Percentiles rank a stretch among this genome's conserved stretches.
Conservation (phyloP, 2,888 invertebrate genomes). For the Hanleya hanleyi region DNA sequence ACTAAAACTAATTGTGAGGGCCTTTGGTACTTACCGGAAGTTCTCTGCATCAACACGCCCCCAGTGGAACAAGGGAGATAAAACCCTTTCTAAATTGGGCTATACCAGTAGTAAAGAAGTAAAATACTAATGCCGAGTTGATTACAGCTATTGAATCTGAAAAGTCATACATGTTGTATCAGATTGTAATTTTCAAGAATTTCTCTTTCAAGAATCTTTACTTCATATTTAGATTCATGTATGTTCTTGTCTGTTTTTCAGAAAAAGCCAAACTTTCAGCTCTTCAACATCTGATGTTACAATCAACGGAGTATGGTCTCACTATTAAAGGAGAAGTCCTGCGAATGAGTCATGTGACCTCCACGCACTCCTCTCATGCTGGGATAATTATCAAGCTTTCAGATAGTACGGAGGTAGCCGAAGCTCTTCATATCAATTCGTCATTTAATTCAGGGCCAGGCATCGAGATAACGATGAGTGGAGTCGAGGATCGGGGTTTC, state of each 20-base stretch:
- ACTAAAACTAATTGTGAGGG: no score
- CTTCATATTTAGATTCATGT: background rate
- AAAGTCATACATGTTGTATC: no score
- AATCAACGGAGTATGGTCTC: background rate
- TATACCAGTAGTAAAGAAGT: no score
- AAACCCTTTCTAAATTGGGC: no score
- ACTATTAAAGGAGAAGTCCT: background rate
- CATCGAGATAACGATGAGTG: background rate
- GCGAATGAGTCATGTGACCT: background rate
- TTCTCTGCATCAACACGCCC: no score
- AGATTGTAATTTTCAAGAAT: no score
- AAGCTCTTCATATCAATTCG: background rate
- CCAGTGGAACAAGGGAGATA: no score
- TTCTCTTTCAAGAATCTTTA: no score
- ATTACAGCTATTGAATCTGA: no score
- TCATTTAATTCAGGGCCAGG: background rate
- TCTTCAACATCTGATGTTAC: background rate
- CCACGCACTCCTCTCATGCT: background rate
- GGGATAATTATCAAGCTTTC: background rate
- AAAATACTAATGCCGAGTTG: no score
- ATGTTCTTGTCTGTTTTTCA: background rate
- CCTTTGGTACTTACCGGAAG: no score
- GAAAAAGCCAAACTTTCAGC: background rate
- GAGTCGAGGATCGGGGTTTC: background rate
- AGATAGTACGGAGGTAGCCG: background rate